These are phyloP conservation scores for Chelmon rostratus DNA, from an alignment of 2,797 vertebrate genomes.

Conservation along the genomic window DNA sequence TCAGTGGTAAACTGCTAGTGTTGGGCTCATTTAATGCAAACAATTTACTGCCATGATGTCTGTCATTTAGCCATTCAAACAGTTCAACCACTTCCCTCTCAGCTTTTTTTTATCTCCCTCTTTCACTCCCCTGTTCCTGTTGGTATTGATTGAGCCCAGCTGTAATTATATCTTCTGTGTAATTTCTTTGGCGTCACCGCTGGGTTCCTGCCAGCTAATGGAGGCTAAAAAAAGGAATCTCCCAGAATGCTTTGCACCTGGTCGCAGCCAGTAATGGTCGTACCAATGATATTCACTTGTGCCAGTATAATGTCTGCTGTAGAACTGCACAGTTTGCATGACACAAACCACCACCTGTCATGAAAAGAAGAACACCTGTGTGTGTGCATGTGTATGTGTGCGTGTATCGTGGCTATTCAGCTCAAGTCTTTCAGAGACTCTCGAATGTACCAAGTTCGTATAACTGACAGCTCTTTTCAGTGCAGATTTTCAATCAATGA, in stretches of 20 bases:
- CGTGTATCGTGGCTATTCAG: slow-evolving; percentile 37
- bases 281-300: slow-evolving; percentile 47
- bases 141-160: slow-evolving; percentile 77
- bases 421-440: slow-evolving; percentile 32
- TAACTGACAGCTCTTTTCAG: slow-evolving; percentile 33
- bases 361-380: slow-evolving; percentile 7
- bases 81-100: slow-evolving; percentile 58
- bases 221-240: slow-evolving; percentile 73
- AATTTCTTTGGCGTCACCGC: slow-evolving; percentile 78
- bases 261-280: slow-evolving; percentile 52
- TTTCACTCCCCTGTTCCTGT: slow-evolving; percentile 72
- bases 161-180: slow-evolving; percentile 82
- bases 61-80: slow-evolving; percentile 71
- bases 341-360: slow-evolving; percentile 19
- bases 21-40: slow-evolving; percentile 55
- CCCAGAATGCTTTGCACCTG: slow-evolving; percentile 75
- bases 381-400: slow-evolving; percentile 16
- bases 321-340: slow-evolving; percentile 13
- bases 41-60: slow-evolving; percentile 63
- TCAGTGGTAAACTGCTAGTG: slow-evolving; percentile 29
- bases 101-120: slow-evolving; percentile 46
- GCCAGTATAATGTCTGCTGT: slow-evolving; percentile 34
- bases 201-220: slow-evolving; percentile 74
- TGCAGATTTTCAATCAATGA: slow-evolving; percentile 36
- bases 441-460: slow-evolving; percentile 13